These are phyloP conservation scores for Poeciliopsis prolifica DNA, from an alignment of 2,113 vertebrate species.

Conservation along the genomic window DNA sequence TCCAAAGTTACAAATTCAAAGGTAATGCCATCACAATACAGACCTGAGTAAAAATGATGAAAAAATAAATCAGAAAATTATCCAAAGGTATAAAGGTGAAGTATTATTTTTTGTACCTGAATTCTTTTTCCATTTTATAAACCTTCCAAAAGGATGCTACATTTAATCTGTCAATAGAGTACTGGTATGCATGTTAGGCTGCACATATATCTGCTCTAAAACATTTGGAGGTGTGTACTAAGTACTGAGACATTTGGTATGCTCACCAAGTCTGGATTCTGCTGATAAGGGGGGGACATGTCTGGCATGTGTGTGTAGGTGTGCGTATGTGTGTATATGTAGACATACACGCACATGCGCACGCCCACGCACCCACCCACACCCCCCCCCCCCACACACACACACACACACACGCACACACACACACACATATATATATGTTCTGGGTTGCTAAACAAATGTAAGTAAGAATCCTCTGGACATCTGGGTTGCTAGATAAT, in stretches of 20 bases:
- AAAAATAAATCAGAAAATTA: background rate
- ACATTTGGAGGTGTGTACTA: too few species aligned
- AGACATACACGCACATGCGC: background rate
- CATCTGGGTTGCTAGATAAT: too few species aligned
- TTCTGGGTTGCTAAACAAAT: too few species aligned
- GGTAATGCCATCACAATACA: background rate
- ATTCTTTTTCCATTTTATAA: background rate
- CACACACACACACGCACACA: background rate
- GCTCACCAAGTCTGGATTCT: background rate
- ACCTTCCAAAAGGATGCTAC: background rate
- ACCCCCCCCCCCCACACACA: too few species aligned
- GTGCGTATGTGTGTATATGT: too few species aligned
- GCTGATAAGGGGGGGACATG: background rate
- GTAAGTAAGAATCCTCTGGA: too few species aligned
- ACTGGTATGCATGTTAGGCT: background rate
- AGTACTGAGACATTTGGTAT: background rate
- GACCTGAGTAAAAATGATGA: background rate
- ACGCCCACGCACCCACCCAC: background rate
- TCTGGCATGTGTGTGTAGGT: background rate
- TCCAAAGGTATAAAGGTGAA: background rate
- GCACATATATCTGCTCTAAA: background rate
- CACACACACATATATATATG: background rate
- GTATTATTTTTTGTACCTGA: background rate
- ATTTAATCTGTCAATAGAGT: background rate
- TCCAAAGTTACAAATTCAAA: background rate